phyloP scores from a whole-genome alignment of 2,797 vertebrate genomes.

The Microchirus variegatus region DNA sequence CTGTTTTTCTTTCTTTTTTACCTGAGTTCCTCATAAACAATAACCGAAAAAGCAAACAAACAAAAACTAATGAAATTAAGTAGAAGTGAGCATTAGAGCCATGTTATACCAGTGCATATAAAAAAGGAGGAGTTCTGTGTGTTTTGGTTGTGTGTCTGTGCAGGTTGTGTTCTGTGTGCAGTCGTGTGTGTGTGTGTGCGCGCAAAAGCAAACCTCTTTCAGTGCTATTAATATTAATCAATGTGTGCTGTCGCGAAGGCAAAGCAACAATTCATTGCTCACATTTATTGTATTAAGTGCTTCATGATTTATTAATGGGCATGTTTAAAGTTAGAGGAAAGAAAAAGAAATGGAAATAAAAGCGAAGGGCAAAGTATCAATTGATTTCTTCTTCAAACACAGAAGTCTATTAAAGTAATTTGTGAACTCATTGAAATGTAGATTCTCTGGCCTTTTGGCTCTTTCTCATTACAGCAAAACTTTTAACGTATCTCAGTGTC shows the following conservation, averaged over 20 bases:
- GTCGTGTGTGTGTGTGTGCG: neutral
- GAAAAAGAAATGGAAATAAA: conserved; percentile 11
- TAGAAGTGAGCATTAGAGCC: conserved; percentile 36
- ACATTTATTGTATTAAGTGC: conserved; percentile 72
- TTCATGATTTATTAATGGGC: conserved; percentile 74
- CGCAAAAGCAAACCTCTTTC: conserved; percentile 44
- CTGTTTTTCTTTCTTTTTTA: too few relatives aligned
- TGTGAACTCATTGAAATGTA: conserved; percentile 48
- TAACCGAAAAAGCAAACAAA: neutral
- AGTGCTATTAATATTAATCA: conserved; percentile 81
- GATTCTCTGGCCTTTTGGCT: conserved; percentile 37
- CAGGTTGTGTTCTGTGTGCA: neutral
- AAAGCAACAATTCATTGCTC: conserved; percentile 73
- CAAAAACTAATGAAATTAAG: neutral
- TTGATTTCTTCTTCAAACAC: conserved; percentile 54
- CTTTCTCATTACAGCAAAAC: conserved; percentile 34
- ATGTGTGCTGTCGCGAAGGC: conserved; percentile 68
- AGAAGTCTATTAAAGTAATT: conserved; percentile 53
- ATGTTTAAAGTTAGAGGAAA: conserved; percentile 56
- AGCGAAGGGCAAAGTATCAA: conserved; percentile 53
- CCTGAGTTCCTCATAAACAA: neutral
- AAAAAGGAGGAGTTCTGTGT: conserved; percentile 10
- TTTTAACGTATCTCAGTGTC: conserved; percentile 12
- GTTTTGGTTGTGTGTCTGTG: conserved; percentile 2
- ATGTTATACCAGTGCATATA: conserved; percentile 46